Conservation (phyloP, 1,140 invertebrate species). For the Scaptomyza pallida region DNA sequence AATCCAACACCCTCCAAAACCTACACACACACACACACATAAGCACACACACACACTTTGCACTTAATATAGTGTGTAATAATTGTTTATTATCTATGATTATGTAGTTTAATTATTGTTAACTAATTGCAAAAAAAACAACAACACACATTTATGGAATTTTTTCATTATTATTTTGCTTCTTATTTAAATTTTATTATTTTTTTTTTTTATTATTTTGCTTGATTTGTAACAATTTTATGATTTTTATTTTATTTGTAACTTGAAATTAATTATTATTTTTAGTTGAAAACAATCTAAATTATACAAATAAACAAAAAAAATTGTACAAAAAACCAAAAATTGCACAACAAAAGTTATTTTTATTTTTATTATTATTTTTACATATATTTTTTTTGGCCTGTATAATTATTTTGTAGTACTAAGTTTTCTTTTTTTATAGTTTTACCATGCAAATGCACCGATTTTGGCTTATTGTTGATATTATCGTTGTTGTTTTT, state of each 20-base stretch:
- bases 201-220: conserved; percentile 45
- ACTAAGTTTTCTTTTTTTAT: conserved; percentile 14
- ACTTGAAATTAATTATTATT: conserved; percentile 41
- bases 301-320: conserved; percentile 70
- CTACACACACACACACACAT: conserved; percentile 12
- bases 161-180: conserved; percentile 28
- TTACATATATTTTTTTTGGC: conserved; percentile 27
- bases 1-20: not conserved
- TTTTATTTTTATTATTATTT: conserved; percentile 10
- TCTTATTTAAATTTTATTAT: conserved; percentile 34
- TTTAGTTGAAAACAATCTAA: conserved; percentile 54
- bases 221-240: conserved; percentile 41
- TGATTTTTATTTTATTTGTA: conserved; percentile 52
- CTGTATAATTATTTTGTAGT: conserved; percentile 27
- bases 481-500: conserved; percentile 38
- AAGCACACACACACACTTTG: conserved; percentile 23
- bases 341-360: conserved; percentile 16
- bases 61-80: conserved; percentile 15
- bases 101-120: conserved; percentile 74
- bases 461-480: conserved; percentile 37
- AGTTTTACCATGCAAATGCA: conserved; percentile 41
- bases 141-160: conserved; percentile 31
- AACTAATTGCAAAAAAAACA: conserved; percentile 27
- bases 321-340: conserved; percentile 36
- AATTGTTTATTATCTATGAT: conserved; percentile 47